These are phyloP conservation scores for Acanthopleura granulata DNA, from an alignment of 2,888 invertebrate species.

Conservation along the genomic window DNA sequence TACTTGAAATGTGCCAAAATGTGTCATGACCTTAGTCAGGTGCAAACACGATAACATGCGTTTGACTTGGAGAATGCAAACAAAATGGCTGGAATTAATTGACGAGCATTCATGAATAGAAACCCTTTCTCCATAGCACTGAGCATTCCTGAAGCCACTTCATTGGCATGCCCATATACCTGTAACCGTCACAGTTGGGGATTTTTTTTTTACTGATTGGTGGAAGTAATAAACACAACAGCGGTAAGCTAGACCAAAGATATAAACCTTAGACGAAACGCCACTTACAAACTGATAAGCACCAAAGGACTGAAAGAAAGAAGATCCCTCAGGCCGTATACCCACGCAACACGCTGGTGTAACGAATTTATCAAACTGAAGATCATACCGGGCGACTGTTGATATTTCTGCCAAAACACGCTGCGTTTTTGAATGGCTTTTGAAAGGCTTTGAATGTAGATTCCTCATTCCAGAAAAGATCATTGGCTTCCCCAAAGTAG, in stretches of 20 bases:
- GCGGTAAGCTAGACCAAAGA: not conserved
- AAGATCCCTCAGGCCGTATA: no score
- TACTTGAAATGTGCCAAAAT: conserved; percentile 15
- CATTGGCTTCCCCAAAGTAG: no score
- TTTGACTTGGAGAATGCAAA: conserved; percentile 15
- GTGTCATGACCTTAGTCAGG: conserved; percentile 17
- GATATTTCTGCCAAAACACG: no score
- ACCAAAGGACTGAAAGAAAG: conserved; percentile 20
- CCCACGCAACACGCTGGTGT: no score
- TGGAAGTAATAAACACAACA: not conserved
- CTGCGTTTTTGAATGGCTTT: no score
- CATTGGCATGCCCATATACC: conserved; percentile 6
- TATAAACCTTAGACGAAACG: conserved; percentile 4
- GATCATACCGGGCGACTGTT: no score
- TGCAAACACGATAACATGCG: conserved; percentile 9
- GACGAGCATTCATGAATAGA: not conserved
- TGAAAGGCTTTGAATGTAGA: no score
- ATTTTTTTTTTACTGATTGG: not conserved
- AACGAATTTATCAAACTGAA: no score
- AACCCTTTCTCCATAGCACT: not conserved
- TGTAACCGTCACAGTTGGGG: not conserved
- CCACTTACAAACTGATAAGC: conserved; percentile 9
- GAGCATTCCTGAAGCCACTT: conserved; percentile 16
- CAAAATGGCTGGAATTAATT: conserved; percentile 9
- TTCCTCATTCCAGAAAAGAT: no score